Base-by-base conservation (phyloP, 1,140 invertebrate genomes). In the Lerema accius region DNA sequence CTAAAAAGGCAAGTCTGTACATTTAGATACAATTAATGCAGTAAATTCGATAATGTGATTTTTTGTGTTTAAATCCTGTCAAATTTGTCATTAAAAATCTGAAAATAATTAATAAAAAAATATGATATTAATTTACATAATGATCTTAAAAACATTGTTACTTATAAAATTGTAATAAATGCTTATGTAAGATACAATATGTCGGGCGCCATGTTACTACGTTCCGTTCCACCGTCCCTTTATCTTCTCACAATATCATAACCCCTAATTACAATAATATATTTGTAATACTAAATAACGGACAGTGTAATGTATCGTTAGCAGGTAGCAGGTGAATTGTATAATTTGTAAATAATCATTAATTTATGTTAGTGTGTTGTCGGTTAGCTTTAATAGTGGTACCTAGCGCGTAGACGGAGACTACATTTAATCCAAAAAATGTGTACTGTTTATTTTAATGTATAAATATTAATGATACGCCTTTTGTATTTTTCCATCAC, bases 361-460 rank as follows among this genome's bases (percentile, higher is more conserved):
- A 85, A 88, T 86, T 88, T 88, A 88, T 89, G 71, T 73, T 53
- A 65, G 82, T 82, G 76, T 69, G 73, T 78, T 79, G 79, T 63
- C 84, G 78, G 78, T 78, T 86, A 89, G 86, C 86, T 89, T 89
- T 89, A 89, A 89, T 89, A 89, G 86, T 75, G 84, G 71, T 84
- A 87, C 68, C 28, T 32, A 32, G 28, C 9, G 35, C 69, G 69
- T 84, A 84, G 81, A 71, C 37, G 53, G 42, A 67, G 53, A 69
- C 62, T 73, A 87, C 73, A 83, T 86, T 82, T 86, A 83, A 83
- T 81, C 83, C 83, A 86, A 86, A 88, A n/a, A 83, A 87, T 79
- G 69, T 82, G 69, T 83, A 83, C 77, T 75, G 61, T 76, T 73
- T 71, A 64, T 69, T 75, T 69, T 71, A 69, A 70, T 69, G 68